Base-by-base conservation (phyloP, 2,797 vertebrate genomes). In the Rhynchotus rufescens region DNA sequence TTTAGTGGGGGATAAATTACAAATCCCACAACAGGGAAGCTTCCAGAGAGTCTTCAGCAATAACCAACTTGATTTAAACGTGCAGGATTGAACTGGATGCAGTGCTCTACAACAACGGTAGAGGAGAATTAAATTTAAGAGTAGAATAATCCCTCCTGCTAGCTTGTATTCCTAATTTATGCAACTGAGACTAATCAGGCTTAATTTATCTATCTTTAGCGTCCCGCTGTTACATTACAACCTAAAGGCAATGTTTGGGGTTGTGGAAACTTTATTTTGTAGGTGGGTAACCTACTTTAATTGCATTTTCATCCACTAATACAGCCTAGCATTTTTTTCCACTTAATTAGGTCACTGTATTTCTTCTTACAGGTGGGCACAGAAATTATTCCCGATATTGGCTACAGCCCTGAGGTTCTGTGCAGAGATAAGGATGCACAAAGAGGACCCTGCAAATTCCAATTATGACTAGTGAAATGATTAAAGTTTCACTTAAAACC, bases 281-380 rank as follows among this genome's bases (percentile, higher is more conserved):
- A 92, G 84, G 92, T 93, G 90, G 94, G 16, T 90, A 96, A 95
- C 94, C 92, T 84, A 94, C 74, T 95, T 95, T 84, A 89, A 95
- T 94, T 95, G 90, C 69, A 90, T 90, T 93, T 93, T 77, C 56
- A 84, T 65, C 71, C 51, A 62, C 64, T 92, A 76, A 77, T 81
- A 79, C 12, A 65, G 87, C 51, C 52, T 80, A 91, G 64, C 57
- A 77, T 91, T 95, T 93, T 40, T 82, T 78, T 89, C 91, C 85
- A 71, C n/a, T 88, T 95, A 96, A 95, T 80, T 95, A 92, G 91
- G 92, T 95, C 93, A 93, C 78, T 72, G 61, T 81, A 86, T 88
- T 86, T 92, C 85, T 86, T 94, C 68, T 93, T 89, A 19, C 59
- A 91, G 91, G 68, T 71, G 88, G 91, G 87, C 71, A 89, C 52